These are phyloP conservation scores for Axinella damicornis DNA, from an alignment of 37 sponge, comb jelly and placozoan species.

Conservation along the genomic window DNA sequence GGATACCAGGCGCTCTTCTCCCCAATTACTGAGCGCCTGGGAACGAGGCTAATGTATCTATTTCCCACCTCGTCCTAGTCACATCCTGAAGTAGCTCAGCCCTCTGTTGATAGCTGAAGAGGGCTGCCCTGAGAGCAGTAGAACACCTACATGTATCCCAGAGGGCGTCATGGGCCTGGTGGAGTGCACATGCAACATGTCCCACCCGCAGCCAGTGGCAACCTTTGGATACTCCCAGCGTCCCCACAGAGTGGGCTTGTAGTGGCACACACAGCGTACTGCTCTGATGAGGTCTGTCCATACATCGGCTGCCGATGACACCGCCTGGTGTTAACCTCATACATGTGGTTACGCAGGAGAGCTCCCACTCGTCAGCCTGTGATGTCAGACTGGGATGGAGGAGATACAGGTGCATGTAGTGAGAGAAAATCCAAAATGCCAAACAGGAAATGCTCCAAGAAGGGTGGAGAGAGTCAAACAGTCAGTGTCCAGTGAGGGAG, in stretches of 20 bases:
- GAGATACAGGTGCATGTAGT: neutral
- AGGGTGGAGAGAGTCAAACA: too few relatives aligned
- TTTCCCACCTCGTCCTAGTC: constrained; percentile 61
- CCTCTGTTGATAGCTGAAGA: constrained; percentile 43
- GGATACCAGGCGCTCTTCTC: too few relatives aligned
- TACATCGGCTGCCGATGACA: constrained; percentile 75
- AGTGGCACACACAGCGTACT: neutral
- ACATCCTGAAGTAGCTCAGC: constrained; percentile 34
- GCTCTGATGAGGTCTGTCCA: constrained; percentile 59
- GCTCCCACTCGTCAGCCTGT: constrained; percentile 27
- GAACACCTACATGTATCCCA: constrained; percentile 23
- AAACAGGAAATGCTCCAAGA: too few relatives aligned
- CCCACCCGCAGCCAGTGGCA: constrained; percentile 79
- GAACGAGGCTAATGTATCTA: too few relatives aligned
- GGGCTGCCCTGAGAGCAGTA: constrained; percentile 4
- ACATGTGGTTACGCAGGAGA: constrained; percentile 47
- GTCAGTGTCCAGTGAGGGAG: too few relatives aligned
- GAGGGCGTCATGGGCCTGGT: neutral
- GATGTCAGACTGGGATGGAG: constrained; percentile 50
- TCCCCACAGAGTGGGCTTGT: neutral
- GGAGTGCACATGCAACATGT: constrained; percentile 33
- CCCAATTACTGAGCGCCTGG: too few relatives aligned
- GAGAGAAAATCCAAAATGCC: too few relatives aligned
- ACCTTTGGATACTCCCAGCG: neutral
- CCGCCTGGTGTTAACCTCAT: constrained; percentile 64